Base-by-base conservation (phyloP, 2,888 invertebrate genomes). In the Hypomecis punctinalis region DNA sequence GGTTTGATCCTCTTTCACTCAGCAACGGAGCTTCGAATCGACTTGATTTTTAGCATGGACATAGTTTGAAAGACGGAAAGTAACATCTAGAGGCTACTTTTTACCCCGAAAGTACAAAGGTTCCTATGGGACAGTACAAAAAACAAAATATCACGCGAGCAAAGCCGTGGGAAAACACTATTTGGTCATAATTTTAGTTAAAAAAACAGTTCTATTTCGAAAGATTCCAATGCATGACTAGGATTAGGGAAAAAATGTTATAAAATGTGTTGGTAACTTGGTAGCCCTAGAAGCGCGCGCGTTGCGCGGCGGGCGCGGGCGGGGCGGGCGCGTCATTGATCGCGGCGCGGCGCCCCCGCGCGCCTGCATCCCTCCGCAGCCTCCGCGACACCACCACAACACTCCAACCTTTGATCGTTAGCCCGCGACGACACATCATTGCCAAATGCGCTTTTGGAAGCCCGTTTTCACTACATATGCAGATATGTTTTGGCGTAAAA, bases 321-420 rank as follows among this genome's bases (percentile, higher is more conserved):
- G 60, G 71, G 63, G 77, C 76, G 74, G 79, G 80, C 80, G 82
- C 76, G 82, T 92, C 92, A 93, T 93, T 92, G 92, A 93, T 93
- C 92, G 91, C 82, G 74, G 78, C 83, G 85, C 89, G 85, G 86
- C 87, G 85, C 85, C 84, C 85, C 87, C 86, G 84, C 61, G 61
- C 61, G 61, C 63, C 67, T 73, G 74, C 81, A 78, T 80, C 76
- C 72, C 81, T 82, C 81, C 84, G 80, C 83, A 82, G 75, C 80
- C 85, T 80, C 84, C 79, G 77, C 78, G 77, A 84, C 83, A 79
- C 78, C 70, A 82, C 84, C 84, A 86, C 85, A 78, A 82, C 84
- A 82, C 83, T 84, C 81, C 58, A 70, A 71, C 60, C 69, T 71
- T 66, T 73, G 70, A 73, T 71, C 72, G 71, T 71, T 71, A 67